These are phyloP conservation scores for Trinorchestia longiramus DNA, from an alignment of 1,140 invertebrate genomes.

Conservation along the genomic window DNA sequence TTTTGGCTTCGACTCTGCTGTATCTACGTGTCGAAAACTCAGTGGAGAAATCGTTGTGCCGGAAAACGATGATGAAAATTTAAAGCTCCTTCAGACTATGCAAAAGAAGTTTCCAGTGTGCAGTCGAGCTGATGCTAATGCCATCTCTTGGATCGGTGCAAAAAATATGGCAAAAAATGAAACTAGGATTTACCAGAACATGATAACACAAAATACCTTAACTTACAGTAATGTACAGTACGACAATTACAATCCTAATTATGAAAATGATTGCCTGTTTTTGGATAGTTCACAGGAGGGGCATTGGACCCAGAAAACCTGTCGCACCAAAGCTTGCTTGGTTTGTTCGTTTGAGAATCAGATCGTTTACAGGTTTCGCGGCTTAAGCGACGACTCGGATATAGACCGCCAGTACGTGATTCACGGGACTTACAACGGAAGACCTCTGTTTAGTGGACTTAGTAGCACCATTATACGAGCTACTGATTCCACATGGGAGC, in stretches of 20 bases:
- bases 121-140: neutral
- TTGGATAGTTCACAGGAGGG: neutral
- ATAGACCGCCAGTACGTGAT: conserved; percentile 16
- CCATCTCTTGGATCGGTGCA: neutral
- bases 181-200: neutral
- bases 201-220: neutral
- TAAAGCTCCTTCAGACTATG: neutral
- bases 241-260: neutral
- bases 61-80: neutral
- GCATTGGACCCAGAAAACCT: conserved; percentile 4
- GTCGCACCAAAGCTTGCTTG: neutral
- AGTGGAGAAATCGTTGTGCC: neutral
- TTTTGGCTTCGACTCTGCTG: neutral
- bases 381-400: neutral
- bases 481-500: conserved; percentile 1
- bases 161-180: neutral
- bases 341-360: neutral
- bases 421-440: neutral
- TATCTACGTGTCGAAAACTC: conserved; percentile 12
- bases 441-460: conserved; percentile 2
- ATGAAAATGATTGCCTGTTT: neutral
- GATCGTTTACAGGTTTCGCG: neutral
- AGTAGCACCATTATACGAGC: neutral
- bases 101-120: neutral
- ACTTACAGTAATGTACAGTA: neutral